A percentile compares a stretch with the other conserved stretches of the same genome.
Evolutionary conservation across 2,113 vertebrate genomes (phyloP).

Genomic region (Neolamprologus kungweensis): DNA sequence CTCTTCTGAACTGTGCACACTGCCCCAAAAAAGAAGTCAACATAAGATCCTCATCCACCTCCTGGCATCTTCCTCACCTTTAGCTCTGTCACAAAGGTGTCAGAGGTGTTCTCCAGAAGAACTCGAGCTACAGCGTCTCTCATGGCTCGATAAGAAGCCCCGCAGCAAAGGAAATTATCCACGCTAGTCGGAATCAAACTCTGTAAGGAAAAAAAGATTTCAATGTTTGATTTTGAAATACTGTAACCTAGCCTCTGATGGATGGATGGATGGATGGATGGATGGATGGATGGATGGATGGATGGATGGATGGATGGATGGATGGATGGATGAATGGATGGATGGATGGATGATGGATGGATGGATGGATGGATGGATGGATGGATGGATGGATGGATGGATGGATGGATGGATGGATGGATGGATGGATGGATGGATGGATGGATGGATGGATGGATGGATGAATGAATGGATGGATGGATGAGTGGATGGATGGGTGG

Average conservation of each 20-base stretch:
- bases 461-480: fast-evolving
- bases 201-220: background rate
- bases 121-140: conserved; percentile 38
- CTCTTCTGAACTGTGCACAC: background rate
- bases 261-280: fast-evolving
- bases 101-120: conserved; percentile 1
- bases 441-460: fast-evolving
- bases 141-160: conserved; percentile 31
- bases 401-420: fast-evolving
- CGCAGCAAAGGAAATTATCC: conserved; percentile 66
- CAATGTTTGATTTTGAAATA: fast-evolving
- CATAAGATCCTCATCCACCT: background rate
- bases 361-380: fast-evolving
- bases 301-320: fast-evolving
- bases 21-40: fast-evolving
- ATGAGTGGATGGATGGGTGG: fast-evolving
- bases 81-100: conserved; percentile 7
- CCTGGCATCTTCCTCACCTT: conserved; percentile 35
- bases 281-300: fast-evolving
- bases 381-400: fast-evolving
- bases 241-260: background rate
- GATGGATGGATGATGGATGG: fast-evolving
- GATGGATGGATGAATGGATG: fast-evolving
- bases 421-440: fast-evolving
- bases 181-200: background rate